A percentile compares a stretch with the other conserved stretches of the same genome.
Conservation (phyloP, 1,140 invertebrate genomes). For the Cheumatopsyche charites region DNA sequence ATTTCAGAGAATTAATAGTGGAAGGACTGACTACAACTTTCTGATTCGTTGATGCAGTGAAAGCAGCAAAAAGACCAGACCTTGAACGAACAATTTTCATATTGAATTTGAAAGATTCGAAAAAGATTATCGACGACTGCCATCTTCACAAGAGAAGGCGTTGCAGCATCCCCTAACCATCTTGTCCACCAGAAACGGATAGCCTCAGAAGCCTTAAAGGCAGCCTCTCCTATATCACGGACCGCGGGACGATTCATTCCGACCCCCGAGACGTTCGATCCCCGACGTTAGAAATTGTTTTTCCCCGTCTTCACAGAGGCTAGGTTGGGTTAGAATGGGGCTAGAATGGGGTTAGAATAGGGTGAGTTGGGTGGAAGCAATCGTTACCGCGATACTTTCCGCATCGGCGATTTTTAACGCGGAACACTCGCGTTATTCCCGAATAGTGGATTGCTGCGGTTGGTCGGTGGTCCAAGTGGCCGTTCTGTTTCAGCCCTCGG, state of each 20-base stretch:
- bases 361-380: not conserved
- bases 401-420: not conserved
- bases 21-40: too few relatives aligned
- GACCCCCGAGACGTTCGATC: not conserved
- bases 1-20: too few relatives aligned
- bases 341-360: not conserved
- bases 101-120: not conserved
- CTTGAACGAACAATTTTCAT: too few relatives aligned
- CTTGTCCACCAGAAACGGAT: slow-evolving; percentile 13
- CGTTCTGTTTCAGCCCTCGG: too few relatives aligned
- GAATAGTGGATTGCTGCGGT: too few relatives aligned
- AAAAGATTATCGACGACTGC: not conserved
- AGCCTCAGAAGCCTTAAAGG: not conserved
- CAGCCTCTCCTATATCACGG: slow-evolving; percentile 7
- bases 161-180: not conserved
- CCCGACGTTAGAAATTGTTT: slow-evolving; percentile 2
- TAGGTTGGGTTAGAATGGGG: not conserved
- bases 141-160: not conserved
- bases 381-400: not conserved
- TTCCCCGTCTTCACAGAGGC: not conserved
- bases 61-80: too few relatives aligned
- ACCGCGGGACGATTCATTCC: not conserved
- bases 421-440: not conserved
- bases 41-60: too few relatives aligned
- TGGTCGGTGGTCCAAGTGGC: too few relatives aligned